Evolutionary conservation across 2,797 vertebrate species (phyloP), one percentile per base, ranked within the genome.

Genomic region (Vireo griseus): DNA sequence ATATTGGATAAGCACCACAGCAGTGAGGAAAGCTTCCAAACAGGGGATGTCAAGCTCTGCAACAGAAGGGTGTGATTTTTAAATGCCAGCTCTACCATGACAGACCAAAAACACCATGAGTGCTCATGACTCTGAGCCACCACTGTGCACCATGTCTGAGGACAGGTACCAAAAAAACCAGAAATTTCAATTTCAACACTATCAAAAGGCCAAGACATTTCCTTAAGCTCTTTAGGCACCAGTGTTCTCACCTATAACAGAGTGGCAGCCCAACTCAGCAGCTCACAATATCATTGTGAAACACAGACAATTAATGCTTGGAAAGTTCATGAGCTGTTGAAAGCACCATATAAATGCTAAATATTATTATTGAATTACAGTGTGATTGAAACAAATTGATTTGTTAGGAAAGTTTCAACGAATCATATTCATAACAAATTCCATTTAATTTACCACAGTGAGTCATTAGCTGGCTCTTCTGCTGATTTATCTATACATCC

Each of bases 311-410:
- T 75, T 84, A 91, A 72, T 42, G 63, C 62, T 69, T 69, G 37
- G 29, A 26, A 95, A 92, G 76, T 73, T 88, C 24, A 58, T 51
- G 54, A 92, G 68, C 54, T 87, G 48, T 63, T 73, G 81, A 86
- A 95, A 91, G 73, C 67, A 86, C 25, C 31, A 65, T 37, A 81
- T 40, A 94, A 88, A 80, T 82, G 67, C 63, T 93, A 86, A 94
- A 90, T 90, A 86, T 77, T 87, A 78, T 91, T 91, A 91, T 42
- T 81, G 83, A 92, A 88, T 95, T 91, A 84, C 55, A 81, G 87
- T 59, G 22, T 84, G 94, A 93, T 96, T 93, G 82, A 92, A 92
- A 89, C 91, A 91, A 86, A 91, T 95, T 90, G 86, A 95, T 96
- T 96, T 95, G 82, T 92, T 94, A 85, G 68, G 50, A 81, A 78